Evolutionary conservation across 2,888 invertebrate species (phyloP).

Genomic region (Choristoneura rosaceana): DNA sequence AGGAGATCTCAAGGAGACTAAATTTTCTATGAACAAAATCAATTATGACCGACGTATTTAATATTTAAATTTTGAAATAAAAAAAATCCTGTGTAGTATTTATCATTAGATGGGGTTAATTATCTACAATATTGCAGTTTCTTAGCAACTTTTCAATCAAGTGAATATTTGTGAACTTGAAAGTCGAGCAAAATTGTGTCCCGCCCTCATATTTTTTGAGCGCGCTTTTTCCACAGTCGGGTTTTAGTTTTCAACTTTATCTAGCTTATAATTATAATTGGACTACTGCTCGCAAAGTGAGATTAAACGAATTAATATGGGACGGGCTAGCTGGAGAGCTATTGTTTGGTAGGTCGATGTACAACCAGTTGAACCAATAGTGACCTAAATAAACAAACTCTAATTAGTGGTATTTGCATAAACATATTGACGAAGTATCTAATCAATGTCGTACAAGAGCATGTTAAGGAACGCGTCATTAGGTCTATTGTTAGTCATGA

Average conservation of each 20-base stretch:
- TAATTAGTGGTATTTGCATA: constrained; percentile 66
- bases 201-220: too few relatives aligned
- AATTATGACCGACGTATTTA: too few relatives aligned
- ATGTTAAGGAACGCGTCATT: constrained; percentile 31
- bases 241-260: neutral
- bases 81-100: too few relatives aligned
- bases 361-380: constrained; percentile 20
- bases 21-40: too few relatives aligned
- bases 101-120: too few relatives aligned
- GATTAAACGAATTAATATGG: neutral
- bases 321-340: neutral
- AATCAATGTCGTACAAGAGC: constrained; percentile 54
- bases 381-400: constrained; percentile 57
- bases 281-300: neutral
- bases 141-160: too few relatives aligned
- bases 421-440: constrained; percentile 59
- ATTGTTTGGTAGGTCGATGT: neutral
- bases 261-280: constrained; percentile 1
- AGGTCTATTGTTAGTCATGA: constrained; percentile 9
- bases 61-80: too few relatives aligned
- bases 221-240: neutral
- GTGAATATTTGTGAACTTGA: too few relatives aligned
- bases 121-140: too few relatives aligned
- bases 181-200: too few relatives aligned
- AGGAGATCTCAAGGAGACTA: too few relatives aligned